Base-by-base conservation (phyloP, 2,797 vertebrate genomes). In the Girardinus metallicus region DNA sequence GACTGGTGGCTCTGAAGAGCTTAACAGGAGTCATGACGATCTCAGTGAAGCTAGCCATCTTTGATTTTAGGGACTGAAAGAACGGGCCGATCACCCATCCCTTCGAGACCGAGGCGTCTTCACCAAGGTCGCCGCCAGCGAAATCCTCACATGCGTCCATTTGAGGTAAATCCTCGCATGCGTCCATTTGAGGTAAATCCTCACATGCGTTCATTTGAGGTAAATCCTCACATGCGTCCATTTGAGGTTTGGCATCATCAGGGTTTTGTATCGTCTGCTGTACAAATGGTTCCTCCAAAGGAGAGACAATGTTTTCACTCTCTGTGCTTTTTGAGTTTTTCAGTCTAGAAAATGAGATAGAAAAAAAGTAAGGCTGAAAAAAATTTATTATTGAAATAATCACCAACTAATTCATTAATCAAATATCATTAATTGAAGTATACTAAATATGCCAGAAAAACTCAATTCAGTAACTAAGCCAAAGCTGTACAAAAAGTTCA, bases 31-130 rank as follows among this genome's bases (percentile, higher is more conserved):
- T 95, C 95, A 96, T 96, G 71, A 97, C 96, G 21, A 98, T 98
- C 87, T 98, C 97, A 0, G 97, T 96, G 86, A 98, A 98, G 91
- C 96, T 96, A 75, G 97, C 96, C 92, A 98, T 96, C 91, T 97
- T 98, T 1, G 96, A 97, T 79, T 95, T 97, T 82, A 98, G 94
- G 0, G 96, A 96, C 81, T 97, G 96, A 75, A 98, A 95, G 77
- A 98, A 91, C 0, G 97, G 97, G 16, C 94, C 96, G 39, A 98
- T 96, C 76, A 96, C 93, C 97, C 97, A 98, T 80, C 95, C 87
- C 81, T 90, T 95, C 0, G 92, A 46, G 3, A 78, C 26, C 5
- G 83, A 80, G 2, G 39, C 21, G 79, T 80, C 87, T 74, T 87
- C 83, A 39, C 23, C 44, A 39, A 75, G 9, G 13, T 87, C 31